Percentiles rank a stretch among this genome's conserved stretches.
These are phyloP conservation scores for Mormyrops attenuatus DNA, from an alignment of 2,797 vertebrate species.

Conservation along the genomic window DNA sequence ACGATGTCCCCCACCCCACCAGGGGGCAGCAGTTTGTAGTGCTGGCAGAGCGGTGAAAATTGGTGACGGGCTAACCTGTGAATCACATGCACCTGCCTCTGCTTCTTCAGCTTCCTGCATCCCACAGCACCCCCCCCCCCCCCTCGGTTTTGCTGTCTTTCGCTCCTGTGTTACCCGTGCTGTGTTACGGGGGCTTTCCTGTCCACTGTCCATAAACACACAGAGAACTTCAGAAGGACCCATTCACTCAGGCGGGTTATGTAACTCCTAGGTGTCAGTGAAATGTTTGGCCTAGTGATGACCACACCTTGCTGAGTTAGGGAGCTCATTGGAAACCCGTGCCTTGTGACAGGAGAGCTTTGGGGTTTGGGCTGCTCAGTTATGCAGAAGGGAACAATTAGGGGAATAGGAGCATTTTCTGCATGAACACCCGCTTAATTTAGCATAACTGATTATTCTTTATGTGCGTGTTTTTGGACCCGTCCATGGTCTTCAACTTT, in stretches of 20 bases:
- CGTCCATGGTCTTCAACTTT: not conserved
- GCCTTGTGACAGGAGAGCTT: not conserved
- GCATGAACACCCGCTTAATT: not conserved
- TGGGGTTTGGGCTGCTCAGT: not conserved
- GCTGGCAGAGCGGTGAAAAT: conserved; percentile 5
- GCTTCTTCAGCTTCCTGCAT: not conserved
- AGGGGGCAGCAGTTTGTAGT: conserved; percentile 43
- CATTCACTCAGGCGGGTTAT: not conserved
- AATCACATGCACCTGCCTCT: not conserved
- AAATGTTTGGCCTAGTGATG: not conserved
- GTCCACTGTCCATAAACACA: not conserved
- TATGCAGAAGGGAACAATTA: not conserved
- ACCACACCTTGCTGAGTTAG: not conserved
- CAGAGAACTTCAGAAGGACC: not conserved
- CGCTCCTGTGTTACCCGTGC: not conserved
- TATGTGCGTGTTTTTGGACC: not conserved
- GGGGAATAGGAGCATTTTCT: not conserved
- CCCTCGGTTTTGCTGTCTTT: not conserved
- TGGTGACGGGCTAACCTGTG: conserved; percentile 27
- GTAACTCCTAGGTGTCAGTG: not conserved
- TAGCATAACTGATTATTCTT: not conserved
- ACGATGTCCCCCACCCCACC: conserved; percentile 63
- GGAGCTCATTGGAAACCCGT: not conserved
- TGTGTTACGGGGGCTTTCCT: not conserved
- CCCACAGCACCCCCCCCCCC: not conserved